phyloP scores from a whole-genome alignment of 2,113 vertebrate species.

The Shinisaurus crocodilurus region DNA sequence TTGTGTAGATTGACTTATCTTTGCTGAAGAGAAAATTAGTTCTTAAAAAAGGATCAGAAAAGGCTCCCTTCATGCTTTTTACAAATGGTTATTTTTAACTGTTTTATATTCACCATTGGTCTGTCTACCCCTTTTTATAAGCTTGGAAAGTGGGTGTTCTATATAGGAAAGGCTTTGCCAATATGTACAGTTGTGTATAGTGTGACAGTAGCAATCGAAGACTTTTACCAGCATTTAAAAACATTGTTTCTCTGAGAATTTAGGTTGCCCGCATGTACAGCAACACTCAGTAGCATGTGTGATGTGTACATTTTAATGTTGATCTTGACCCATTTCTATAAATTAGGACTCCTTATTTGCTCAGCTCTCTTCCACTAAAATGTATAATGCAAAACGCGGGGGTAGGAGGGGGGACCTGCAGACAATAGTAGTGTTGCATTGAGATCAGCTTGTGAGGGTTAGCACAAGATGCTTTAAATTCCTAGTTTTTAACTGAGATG shows the following conservation, averaged over 20 bases:
- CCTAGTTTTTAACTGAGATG: slow-evolving; percentile 63
- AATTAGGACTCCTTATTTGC: slow-evolving; percentile 60
- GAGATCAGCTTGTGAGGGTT: slow-evolving; percentile 47
- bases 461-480: slow-evolving; percentile 50
- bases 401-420: slow-evolving; percentile 31
- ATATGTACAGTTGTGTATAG: slow-evolving; percentile 63
- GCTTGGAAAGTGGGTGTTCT: slow-evolving; percentile 75
- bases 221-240: slow-evolving; percentile 76
- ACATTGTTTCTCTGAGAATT: slow-evolving; percentile 46
- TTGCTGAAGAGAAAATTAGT: slow-evolving; percentile 72
- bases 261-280: slow-evolving; percentile 66
- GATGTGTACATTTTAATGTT: slow-evolving; percentile 42
- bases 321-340: slow-evolving; percentile 65
- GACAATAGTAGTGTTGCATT: not conserved
- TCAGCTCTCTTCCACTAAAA: slow-evolving; percentile 65
- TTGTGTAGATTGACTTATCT: slow-evolving; percentile 59
- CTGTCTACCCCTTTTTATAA: slow-evolving; percentile 78
- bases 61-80: slow-evolving; percentile 80
- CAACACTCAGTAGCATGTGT: slow-evolving; percentile 61
- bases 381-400: slow-evolving; percentile 11
- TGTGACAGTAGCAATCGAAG: slow-evolving; percentile 74
- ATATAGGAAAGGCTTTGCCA: slow-evolving; percentile 67
- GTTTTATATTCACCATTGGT: slow-evolving; percentile 79
- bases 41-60: slow-evolving; percentile 73
- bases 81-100: slow-evolving; percentile 79